Evolutionary conservation across 35 echinoderm and acorn worm species (phyloP).

Genomic region (Ophiothrix spiculata): DNA sequence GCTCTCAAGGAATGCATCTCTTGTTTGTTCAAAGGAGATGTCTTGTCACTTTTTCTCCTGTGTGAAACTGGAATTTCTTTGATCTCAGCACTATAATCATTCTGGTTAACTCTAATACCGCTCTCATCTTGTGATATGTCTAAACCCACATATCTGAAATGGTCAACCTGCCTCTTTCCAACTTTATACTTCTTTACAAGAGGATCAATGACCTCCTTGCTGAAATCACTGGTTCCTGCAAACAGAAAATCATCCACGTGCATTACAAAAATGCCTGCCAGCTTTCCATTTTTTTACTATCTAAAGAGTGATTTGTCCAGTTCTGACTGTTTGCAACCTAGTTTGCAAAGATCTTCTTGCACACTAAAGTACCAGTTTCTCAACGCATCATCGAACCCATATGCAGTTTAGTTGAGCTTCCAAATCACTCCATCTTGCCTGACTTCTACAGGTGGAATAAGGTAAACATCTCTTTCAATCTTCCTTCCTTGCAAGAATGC

Average conservation of each 20-base stretch:
- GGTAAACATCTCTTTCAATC: constrained; percentile 18
- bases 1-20: constrained; percentile 34
- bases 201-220: constrained; percentile 16
- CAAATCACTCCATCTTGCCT: background rate
- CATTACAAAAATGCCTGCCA: no score
- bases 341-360: constrained; percentile 11
- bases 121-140: constrained; percentile 16
- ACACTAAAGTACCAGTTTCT: no score
- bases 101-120: constrained; percentile 38
- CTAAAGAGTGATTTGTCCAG: background rate
- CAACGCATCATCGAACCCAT: constrained; percentile 9
- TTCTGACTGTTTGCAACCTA: constrained; percentile 1
- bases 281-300: background rate
- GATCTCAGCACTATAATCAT: constrained; percentile 25
- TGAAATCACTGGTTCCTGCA: constrained; percentile 35
- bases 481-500: constrained; percentile 20
- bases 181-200: constrained; percentile 43
- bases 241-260: constrained; percentile 26
- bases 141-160: constrained; percentile 35
- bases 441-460: background rate
- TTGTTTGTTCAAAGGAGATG: constrained; percentile 19
- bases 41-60: constrained; percentile 28
- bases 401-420: background rate
- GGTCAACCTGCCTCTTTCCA: constrained; percentile 42
- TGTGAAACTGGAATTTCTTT: constrained; percentile 23